Evolutionary conservation across 2,888 invertebrate genomes (phyloP).

Genomic region (Eilema griseolum): DNA sequence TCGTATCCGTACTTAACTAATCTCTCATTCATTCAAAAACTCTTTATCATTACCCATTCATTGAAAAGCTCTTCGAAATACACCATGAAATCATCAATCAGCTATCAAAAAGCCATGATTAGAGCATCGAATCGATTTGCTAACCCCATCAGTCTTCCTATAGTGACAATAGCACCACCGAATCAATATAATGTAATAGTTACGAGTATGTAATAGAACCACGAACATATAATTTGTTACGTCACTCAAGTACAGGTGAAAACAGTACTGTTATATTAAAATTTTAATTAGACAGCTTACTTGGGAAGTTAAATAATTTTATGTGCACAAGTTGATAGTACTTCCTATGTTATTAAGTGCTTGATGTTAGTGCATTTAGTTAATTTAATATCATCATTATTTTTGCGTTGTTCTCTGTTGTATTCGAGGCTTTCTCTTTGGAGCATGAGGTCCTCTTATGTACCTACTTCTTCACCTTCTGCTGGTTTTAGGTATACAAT

Average conservation of each 20-base stretch:
- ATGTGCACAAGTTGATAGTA: background rate
- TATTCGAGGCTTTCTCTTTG: too few relatives aligned
- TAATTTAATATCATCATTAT: background rate
- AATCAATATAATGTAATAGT: constrained; percentile 24
- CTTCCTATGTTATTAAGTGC: constrained; percentile 2
- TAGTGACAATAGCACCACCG: constrained; percentile 20
- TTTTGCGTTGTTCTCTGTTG: too few relatives aligned
- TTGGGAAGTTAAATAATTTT: background rate
- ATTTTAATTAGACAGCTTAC: background rate
- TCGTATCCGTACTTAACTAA: background rate
- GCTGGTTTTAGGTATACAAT: too few relatives aligned
- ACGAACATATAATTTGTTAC: constrained; percentile 25
- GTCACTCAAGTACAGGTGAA: constrained; percentile 18
- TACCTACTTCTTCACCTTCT: too few relatives aligned
- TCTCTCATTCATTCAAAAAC: background rate
- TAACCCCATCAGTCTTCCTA: constrained; percentile 19
- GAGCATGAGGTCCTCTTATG: too few relatives aligned
- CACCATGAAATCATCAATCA: background rate
- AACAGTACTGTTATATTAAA: background rate
- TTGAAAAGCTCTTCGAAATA: background rate
- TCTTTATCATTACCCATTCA: background rate
- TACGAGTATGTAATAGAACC: constrained; percentile 28
- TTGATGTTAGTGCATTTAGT: background rate
- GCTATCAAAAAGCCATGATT: background rate
- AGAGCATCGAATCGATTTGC: constrained; percentile 33